These are phyloP conservation scores for Cataglyphis rosenhaueri DNA, from an alignment of 2,888 invertebrate species.

Conservation along the genomic window DNA sequence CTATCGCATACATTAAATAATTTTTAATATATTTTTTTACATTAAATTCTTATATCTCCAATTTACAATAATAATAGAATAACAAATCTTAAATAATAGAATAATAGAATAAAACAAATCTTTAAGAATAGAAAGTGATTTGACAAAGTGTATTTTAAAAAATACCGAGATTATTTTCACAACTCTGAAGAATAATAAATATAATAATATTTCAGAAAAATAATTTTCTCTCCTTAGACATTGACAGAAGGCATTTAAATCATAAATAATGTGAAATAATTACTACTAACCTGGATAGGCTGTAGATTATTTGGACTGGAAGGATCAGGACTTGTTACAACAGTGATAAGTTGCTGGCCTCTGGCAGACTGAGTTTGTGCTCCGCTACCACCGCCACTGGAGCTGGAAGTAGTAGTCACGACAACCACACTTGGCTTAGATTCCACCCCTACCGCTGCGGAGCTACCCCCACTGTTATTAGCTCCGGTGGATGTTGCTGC, in stretches of 20 bases:
- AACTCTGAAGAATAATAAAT: neutral
- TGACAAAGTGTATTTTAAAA: neutral
- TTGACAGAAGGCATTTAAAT: slow-evolving; percentile 4
- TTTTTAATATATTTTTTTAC: neutral
- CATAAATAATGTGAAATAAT: slow-evolving; percentile 4
- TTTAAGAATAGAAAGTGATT: neutral
- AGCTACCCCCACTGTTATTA: slow-evolving; percentile 82
- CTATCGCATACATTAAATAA: slow-evolving; percentile 7
- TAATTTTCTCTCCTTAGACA: neutral
- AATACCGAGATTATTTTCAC: neutral
- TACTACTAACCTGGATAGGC: slow-evolving; percentile 83
- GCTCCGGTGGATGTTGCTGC: slow-evolving; percentile 84
- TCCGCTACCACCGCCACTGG: slow-evolving; percentile 80
- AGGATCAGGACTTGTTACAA: slow-evolving; percentile 83
- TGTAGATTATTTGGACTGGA: slow-evolving; percentile 84
- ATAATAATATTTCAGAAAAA: neutral
- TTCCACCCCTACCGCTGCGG: slow-evolving; percentile 82
- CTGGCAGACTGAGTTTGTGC: slow-evolving; percentile 82
- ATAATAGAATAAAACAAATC: neutral
- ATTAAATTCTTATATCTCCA: neutral
- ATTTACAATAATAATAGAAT: slow-evolving; percentile 6
- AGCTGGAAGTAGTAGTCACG: slow-evolving; percentile 84
- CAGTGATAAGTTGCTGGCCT: slow-evolving; percentile 84
- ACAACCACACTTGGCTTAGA: slow-evolving; percentile 83
- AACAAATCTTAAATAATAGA: neutral